Percentiles rank a stretch among this genome's conserved stretches.
phyloP scores from a whole-genome alignment of 1,140 invertebrate genomes.

The Leptopilina boulardi region DNA sequence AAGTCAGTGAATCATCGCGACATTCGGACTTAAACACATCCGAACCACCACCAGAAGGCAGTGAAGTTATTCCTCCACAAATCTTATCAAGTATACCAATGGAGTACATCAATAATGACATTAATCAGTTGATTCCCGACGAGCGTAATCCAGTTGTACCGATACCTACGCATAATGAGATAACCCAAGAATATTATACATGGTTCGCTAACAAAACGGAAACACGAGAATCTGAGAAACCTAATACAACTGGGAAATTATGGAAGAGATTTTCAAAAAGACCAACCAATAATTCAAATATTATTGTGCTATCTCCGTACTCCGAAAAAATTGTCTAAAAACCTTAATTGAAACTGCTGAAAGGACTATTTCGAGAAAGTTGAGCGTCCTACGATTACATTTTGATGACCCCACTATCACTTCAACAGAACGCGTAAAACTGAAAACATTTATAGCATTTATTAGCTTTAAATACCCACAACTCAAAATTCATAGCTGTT shows the following conservation, averaged over 20 bases:
- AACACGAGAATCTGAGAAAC: neutral
- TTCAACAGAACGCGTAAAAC: neutral
- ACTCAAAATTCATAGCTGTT: neutral
- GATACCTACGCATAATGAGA: neutral
- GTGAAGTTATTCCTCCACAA: too few species aligned
- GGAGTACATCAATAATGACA: too few species aligned
- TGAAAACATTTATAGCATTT: too few species aligned
- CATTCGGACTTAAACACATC: neutral
- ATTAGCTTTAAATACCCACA: too few species aligned
- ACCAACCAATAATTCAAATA: neutral
- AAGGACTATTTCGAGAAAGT: neutral
- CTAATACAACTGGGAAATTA: neutral
- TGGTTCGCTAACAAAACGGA: neutral
- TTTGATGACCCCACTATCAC: conserved; percentile 3
- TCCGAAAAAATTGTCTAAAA: too few species aligned
- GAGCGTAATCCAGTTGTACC: too few species aligned
- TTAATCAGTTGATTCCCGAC: too few species aligned
- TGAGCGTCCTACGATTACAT: neutral
- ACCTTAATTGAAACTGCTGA: too few species aligned
- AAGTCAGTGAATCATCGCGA: neutral
- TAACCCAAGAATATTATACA: neutral
- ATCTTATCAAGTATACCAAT: too few species aligned
- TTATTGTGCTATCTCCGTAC: neutral
- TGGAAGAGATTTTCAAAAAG: neutral
- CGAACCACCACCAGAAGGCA: neutral